A percentile compares a stretch with the other conserved stretches of the same genome.
These are phyloP conservation scores for Cercocebus atys DNA, from an alignment of 2,113 vertebrate species.

Conservation along the genomic window DNA sequence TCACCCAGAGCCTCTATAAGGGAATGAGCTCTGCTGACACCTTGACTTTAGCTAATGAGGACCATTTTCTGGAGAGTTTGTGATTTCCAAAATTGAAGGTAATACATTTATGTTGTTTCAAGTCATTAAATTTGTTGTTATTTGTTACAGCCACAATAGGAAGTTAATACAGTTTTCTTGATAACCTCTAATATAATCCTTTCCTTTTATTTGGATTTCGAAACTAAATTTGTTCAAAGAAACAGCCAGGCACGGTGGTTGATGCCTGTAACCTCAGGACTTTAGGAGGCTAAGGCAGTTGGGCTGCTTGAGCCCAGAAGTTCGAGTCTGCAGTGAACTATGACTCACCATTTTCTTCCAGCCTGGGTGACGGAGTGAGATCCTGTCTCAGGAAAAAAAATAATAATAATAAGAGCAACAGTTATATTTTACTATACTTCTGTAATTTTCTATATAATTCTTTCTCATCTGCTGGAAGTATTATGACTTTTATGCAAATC, in stretches of 20 bases:
- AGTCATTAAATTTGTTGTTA: neutral
- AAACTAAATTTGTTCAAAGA: neutral
- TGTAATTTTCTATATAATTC: neutral
- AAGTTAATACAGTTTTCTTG: neutral
- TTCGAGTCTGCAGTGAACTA: too few species aligned
- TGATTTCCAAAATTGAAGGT: neutral
- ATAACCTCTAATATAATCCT: neutral
- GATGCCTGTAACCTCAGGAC: too few species aligned
- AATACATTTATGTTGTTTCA: neutral
- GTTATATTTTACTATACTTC: neutral
- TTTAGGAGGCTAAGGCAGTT: too few species aligned
- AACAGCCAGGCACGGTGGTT: neutral
- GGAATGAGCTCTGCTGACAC: neutral
- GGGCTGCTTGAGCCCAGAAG: too few species aligned
- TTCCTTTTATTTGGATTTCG: neutral
- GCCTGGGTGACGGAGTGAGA: too few species aligned
- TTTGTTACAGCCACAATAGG: neutral
- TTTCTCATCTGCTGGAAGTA: neutral
- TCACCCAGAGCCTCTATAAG: neutral
- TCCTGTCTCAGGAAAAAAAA: too few species aligned
- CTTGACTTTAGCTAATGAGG: neutral
- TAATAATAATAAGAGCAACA: too few species aligned
- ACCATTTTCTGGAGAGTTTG: neutral
- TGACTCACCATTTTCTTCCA: too few species aligned
- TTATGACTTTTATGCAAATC: neutral